Conservation (phyloP, 2,113 vertebrate genomes). For the Rhinoptilus africanus region DNA sequence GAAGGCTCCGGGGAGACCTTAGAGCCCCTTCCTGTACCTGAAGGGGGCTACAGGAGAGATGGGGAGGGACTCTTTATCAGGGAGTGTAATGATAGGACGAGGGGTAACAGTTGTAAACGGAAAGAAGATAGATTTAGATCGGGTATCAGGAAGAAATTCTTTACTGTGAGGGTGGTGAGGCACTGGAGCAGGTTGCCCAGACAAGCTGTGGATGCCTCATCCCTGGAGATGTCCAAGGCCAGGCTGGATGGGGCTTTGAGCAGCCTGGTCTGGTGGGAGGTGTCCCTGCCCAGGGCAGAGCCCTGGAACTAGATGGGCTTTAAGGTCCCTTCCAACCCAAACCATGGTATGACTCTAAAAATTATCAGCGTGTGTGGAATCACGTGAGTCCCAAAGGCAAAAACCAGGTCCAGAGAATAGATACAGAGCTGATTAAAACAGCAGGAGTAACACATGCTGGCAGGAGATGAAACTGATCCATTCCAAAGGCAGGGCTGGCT, state of each 20-base stretch:
- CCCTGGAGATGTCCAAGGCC: not conserved
- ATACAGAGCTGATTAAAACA: rapidly evolving
- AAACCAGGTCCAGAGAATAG: not conserved
- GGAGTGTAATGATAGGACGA: not conserved
- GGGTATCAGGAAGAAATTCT: not conserved
- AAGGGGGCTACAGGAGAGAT: not conserved
- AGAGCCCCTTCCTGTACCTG: not conserved
- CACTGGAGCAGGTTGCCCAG: not conserved
- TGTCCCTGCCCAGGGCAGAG: not conserved
- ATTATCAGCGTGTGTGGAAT: rapidly evolving
- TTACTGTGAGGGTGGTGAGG: not conserved
- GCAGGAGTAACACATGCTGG: not conserved
- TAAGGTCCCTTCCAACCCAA: not conserved
- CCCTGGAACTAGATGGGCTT: no score
- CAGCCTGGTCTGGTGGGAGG: not conserved
- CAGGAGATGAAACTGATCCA: not conserved
- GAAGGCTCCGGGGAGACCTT: not conserved
- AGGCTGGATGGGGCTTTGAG: not conserved
- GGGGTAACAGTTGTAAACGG: not conserved
- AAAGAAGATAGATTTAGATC: not conserved
- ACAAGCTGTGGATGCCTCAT: not conserved
- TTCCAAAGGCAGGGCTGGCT: not conserved
- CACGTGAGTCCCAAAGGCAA: rapidly evolving
- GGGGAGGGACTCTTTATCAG: not conserved
- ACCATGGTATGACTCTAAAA: not conserved